phyloP scores from a whole-genome alignment of 2,888 invertebrate species.

The Metalampra italica region DNA sequence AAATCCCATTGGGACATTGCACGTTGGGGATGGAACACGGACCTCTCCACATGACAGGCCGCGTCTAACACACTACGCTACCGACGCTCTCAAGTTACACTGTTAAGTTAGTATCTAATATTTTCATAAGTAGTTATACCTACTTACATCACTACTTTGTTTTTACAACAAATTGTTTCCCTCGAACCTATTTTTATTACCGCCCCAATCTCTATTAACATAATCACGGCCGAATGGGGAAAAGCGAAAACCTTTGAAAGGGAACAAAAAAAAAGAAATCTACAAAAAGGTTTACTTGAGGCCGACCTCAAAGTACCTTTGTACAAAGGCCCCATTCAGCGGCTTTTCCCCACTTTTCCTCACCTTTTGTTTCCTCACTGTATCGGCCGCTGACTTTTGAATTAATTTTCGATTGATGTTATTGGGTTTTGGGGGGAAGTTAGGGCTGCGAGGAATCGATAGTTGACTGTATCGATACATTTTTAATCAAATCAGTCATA shows the following conservation, averaged over 20 bases:
- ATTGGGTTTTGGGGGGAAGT: constrained; percentile 14
- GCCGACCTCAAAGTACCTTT: constrained; percentile 16
- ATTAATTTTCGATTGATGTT: constrained; percentile 26
- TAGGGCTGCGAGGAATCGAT: background rate
- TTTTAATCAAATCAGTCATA: too few relatives aligned
- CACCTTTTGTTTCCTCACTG: constrained; percentile 23
- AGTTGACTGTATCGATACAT: too few relatives aligned
- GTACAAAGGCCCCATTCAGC: constrained; percentile 21
- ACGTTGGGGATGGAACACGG: too few relatives aligned
- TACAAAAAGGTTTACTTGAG: constrained; percentile 22
- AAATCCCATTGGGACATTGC: too few relatives aligned
- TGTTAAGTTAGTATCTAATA: background rate
- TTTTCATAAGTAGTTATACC: too few relatives aligned
- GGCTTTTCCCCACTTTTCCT: constrained; percentile 13
- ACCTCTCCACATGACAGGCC: too few relatives aligned
- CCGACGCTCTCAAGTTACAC: too few relatives aligned
- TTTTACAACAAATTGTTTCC: constrained; percentile 1
- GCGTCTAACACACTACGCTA: too few relatives aligned
- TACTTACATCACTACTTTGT: background rate
- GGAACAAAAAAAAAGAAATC: constrained; percentile 18
- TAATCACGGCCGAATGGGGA: constrained; percentile 13
- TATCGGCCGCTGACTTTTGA: constrained; percentile 17
- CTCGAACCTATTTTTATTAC: constrained; percentile 1
- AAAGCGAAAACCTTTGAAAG: constrained; percentile 9
- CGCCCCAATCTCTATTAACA: constrained; percentile 14